These are phyloP conservation scores for Ochropacha duplaris DNA, from an alignment of 2,888 invertebrate species.

Conservation along the genomic window DNA sequence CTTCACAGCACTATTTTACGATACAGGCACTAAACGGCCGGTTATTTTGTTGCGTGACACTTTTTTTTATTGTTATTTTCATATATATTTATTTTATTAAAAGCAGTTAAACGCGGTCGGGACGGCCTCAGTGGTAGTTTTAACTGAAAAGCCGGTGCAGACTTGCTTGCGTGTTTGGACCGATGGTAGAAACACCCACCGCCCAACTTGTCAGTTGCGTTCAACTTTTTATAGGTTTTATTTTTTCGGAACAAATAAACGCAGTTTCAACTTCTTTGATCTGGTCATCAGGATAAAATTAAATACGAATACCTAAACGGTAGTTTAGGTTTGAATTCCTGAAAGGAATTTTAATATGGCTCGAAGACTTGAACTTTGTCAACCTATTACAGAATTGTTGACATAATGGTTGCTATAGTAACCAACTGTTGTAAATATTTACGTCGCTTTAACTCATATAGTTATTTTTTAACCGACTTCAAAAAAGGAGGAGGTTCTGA, in stretches of 20 bases:
- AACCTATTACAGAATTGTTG: constrained; percentile 8
- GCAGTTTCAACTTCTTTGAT: too few species aligned
- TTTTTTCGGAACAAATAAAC: not conserved
- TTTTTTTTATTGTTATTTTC: constrained; percentile 13
- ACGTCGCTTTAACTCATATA: not conserved
- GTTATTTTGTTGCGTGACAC: constrained; percentile 14
- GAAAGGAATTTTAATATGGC: not conserved
- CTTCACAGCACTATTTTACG: constrained; percentile 22
- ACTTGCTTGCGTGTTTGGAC: constrained; percentile 71
- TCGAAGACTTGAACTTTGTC: not conserved
- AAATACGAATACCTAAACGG: too few species aligned
- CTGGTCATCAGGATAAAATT: too few species aligned
- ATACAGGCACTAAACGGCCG: not conserved
- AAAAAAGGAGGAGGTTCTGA: too few species aligned
- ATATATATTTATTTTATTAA: constrained; percentile 25
- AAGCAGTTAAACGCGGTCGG: constrained; percentile 51
- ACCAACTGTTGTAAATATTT: constrained; percentile 2
- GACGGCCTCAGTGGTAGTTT: constrained; percentile 62
- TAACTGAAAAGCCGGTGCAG: constrained; percentile 74
- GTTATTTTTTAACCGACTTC: too few species aligned
- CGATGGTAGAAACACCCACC: constrained; percentile 60
- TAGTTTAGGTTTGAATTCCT: too few species aligned
- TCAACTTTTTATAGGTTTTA: constrained; percentile 51
- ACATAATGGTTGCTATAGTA: constrained; percentile 9
- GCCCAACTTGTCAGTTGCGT: constrained; percentile 54